A percentile compares a stretch with the other conserved stretches of the same genome.
Evolutionary conservation across 2,113 vertebrate genomes (phyloP).

Genomic region (Varanus komodoensis): DNA sequence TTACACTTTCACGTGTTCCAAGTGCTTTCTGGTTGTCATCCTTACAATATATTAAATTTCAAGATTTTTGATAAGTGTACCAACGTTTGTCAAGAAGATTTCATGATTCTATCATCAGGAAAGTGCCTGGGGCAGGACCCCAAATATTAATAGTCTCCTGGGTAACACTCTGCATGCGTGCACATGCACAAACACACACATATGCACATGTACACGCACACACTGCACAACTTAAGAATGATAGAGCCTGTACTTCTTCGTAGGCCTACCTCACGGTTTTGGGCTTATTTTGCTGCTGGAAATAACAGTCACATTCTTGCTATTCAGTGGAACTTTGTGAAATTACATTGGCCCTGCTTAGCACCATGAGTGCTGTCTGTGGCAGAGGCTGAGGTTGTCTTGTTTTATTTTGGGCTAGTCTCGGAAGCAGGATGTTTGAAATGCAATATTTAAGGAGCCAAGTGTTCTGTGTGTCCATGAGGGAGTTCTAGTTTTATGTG

Average conservation of each 20-base stretch:
- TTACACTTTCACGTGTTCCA: neutral
- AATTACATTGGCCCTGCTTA: neutral
- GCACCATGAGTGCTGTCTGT: no score
- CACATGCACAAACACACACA: no score
- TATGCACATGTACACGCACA: neutral
- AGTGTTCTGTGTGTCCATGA: neutral
- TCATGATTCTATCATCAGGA: neutral
- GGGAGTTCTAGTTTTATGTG: neutral
- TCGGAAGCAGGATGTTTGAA: neutral
- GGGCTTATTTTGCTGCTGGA: no score
- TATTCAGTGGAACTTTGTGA: neutral
- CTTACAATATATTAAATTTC: neutral
- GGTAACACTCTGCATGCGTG: no score
- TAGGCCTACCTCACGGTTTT: no score
- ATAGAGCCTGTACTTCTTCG: neutral
- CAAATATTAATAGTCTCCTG: no score
- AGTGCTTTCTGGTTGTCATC: neutral
- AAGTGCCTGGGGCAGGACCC: no score
- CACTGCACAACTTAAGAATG: neutral
- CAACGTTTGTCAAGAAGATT: neutral
- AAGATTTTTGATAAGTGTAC: neutral
- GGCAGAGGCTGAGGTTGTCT: no score
- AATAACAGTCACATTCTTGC: no score
- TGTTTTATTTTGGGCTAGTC: neutral
- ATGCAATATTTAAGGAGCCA: neutral